A percentile compares a stretch with the other conserved stretches of the same genome.
phyloP scores from a whole-genome alignment of 2,113 vertebrate genomes.

The Rynchops niger region DNA sequence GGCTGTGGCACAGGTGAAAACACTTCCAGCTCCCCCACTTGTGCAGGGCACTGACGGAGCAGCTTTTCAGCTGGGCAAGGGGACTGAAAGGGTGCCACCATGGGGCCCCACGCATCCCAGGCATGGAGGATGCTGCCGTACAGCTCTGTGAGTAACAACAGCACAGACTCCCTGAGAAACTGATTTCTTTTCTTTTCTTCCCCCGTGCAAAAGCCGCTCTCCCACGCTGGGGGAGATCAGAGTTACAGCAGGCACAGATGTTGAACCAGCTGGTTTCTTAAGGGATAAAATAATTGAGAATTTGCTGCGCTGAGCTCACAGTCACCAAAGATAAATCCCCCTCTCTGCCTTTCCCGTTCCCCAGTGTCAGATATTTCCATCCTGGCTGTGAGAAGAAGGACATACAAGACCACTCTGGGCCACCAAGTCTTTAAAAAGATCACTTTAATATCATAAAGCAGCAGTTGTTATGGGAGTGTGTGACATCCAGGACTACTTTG shows the following conservation, averaged over 20 bases:
- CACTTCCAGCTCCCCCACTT: neutral
- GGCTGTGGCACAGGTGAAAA: neutral
- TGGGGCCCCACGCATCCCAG: accelerated
- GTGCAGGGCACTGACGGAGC: neutral
- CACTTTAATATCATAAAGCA: neutral
- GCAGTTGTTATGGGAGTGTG: neutral
- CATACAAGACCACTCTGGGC: too few species aligned
- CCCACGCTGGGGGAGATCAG: neutral
- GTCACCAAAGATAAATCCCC: neutral
- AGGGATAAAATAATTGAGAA: neutral
- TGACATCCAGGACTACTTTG: neutral
- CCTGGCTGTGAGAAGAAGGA: neutral
- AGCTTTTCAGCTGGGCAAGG: neutral
- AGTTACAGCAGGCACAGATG: neutral
- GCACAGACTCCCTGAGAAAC: neutral
- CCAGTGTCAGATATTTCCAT: neutral
- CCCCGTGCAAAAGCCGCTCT: neutral
- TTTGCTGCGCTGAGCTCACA: neutral
- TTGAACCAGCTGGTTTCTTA: neutral
- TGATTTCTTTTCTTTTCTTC: neutral
- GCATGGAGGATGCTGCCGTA: neutral
- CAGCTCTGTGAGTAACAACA: neutral
- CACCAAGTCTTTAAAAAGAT: neutral
- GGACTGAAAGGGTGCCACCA: neutral
- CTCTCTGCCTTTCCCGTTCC: neutral